Conservation (phyloP, 2,113 vertebrate genomes). For the Pitta sordida region DNA sequence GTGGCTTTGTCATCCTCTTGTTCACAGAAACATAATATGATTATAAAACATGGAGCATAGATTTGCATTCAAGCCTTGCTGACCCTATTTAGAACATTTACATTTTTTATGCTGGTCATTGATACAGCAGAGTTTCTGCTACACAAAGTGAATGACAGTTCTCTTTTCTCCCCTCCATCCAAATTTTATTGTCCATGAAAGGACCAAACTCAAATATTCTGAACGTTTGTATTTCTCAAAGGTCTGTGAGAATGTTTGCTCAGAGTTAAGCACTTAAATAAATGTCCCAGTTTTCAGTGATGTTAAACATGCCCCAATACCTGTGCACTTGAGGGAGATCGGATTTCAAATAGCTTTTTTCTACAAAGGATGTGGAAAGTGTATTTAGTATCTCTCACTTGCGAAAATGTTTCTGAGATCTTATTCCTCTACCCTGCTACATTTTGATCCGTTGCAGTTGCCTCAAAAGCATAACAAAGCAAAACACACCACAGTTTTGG, state of each 20-base stretch:
- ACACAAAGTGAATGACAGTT: background rate
- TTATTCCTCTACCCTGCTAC: background rate
- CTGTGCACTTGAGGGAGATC: background rate
- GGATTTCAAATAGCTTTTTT: background rate
- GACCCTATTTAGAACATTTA: background rate
- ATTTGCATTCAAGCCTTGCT: background rate
- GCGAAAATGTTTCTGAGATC: background rate
- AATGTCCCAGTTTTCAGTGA: background rate
- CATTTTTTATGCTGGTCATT: background rate
- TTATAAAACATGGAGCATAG: background rate
- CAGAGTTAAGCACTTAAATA: background rate
- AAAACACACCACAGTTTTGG: background rate
- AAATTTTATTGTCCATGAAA: background rate
- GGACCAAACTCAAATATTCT: background rate
- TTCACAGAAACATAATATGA: background rate
- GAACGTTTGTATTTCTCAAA: background rate
- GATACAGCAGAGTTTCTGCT: background rate
- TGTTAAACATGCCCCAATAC: background rate
- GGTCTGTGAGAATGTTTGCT: background rate
- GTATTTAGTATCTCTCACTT: background rate
- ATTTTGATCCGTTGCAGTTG: background rate
- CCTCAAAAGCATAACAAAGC: background rate
- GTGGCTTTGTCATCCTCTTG: background rate
- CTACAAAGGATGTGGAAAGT: background rate
- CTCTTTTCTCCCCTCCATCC: background rate